phyloP scores from a whole-genome alignment of 2,888 invertebrate genomes.

The Epistrophella euchroma region DNA sequence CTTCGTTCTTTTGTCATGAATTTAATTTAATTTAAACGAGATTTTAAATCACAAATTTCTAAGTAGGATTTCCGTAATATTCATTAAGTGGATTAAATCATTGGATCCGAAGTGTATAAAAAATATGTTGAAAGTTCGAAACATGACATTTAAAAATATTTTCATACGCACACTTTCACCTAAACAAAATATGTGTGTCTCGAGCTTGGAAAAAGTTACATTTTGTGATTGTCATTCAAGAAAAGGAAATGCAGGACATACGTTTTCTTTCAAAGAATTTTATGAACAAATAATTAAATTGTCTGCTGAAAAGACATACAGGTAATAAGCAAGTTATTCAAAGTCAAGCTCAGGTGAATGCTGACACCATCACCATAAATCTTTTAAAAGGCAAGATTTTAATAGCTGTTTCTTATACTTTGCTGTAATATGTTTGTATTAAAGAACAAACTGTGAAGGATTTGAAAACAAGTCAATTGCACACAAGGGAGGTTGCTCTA shows the following conservation, averaged over 20 bases:
- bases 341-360: neutral
- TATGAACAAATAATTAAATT: neutral
- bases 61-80: too few species aligned
- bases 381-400: too few species aligned
- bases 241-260: neutral
- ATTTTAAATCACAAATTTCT: too few species aligned
- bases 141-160: neutral
- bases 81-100: neutral
- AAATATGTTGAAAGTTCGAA: too few species aligned
- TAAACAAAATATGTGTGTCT: neutral
- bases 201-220: neutral
- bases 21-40: too few species aligned
- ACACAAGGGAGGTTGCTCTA: too few species aligned
- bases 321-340: neutral
- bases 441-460: too few species aligned
- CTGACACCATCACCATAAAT: too few species aligned
- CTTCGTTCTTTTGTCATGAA: too few species aligned
- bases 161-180: neutral
- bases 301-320: neutral
- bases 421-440: too few species aligned
- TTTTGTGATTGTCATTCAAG: neutral
- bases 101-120: neutral
- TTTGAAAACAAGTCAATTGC: too few species aligned
- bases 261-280: constrained; percentile 6
- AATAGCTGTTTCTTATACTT: too few species aligned